Evolutionary conservation across 2,888 invertebrate species (phyloP).

Genomic region (Acanthacorydalis orientalis): DNA sequence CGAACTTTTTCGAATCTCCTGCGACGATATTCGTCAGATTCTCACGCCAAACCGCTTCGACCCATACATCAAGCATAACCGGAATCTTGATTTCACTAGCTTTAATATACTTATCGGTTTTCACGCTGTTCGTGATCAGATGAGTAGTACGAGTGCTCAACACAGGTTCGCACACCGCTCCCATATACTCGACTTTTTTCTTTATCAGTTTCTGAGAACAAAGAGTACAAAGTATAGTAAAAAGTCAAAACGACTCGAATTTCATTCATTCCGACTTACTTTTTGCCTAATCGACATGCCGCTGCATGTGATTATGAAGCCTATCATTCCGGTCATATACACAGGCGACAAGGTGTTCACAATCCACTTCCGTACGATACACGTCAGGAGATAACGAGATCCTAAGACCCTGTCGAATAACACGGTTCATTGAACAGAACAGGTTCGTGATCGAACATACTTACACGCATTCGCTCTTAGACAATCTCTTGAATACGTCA

Average conservation of each 20-base stretch:
- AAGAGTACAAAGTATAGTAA: slow-evolving; percentile 11
- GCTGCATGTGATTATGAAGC: slow-evolving; percentile 48
- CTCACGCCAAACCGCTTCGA: no score
- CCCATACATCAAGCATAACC: no score
- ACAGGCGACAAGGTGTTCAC: slow-evolving; percentile 62
- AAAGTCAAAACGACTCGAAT: slow-evolving; percentile 8
- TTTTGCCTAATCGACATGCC: slow-evolving; percentile 33
- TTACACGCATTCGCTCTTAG: slow-evolving; percentile 49
- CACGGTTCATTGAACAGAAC: background rate
- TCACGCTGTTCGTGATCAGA: slow-evolving; percentile 63
- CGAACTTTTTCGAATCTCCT: no score
- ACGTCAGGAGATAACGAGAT: slow-evolving; percentile 61
- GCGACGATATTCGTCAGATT: no score
- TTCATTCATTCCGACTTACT: slow-evolving; percentile 17
- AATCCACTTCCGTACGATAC: slow-evolving; percentile 53
- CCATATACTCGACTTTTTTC: no score
- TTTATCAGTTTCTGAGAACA: slow-evolving; percentile 36
- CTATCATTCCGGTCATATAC: slow-evolving; percentile 66
- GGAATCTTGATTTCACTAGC: no score
- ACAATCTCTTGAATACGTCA: slow-evolving; percentile 46
- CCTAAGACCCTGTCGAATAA: slow-evolving; percentile 54
- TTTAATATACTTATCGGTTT: no score
- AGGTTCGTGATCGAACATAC: slow-evolving; percentile 22
- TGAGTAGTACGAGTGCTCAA: slow-evolving; percentile 58
- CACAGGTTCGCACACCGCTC: slow-evolving; percentile 47